phyloP scores from a whole-genome alignment of 2,888 invertebrate species.

The Drosophila suboccidentalis region DNA sequence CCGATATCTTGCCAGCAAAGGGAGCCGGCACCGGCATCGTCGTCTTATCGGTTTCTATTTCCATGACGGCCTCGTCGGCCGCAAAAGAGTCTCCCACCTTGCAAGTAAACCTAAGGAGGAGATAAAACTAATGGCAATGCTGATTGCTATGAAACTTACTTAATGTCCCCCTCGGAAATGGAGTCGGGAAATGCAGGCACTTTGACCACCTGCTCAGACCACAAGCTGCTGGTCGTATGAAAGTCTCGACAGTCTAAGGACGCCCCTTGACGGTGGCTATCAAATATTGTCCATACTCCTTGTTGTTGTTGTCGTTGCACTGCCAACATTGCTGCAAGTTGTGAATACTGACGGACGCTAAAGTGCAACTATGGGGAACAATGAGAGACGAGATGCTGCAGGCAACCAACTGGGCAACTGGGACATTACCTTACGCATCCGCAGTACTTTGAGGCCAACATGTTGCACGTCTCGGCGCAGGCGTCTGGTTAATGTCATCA shows the following conservation, averaged over 20 bases:
- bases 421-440: constrained; percentile 74
- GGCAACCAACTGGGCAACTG: not conserved
- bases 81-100: constrained; percentile 96
- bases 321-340: constrained; percentile 42
- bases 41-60: constrained; percentile 99
- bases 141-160: constrained; percentile 86
- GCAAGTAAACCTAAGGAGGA: constrained; percentile 88
- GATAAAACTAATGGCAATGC: too few species aligned
- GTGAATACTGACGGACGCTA: constrained; percentile 66
- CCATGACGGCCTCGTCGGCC: constrained; percentile 96
- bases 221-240: constrained; percentile 84
- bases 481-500: constrained; percentile 85
- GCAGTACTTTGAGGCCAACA: constrained; percentile 67
- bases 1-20: constrained; percentile 94
- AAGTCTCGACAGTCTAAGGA: constrained; percentile 65
- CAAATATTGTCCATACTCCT: not conserved
- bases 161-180: constrained; percentile 97
- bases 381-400: not conserved
- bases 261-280: constrained; percentile 25
- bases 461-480: constrained; percentile 84
- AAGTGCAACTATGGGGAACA: constrained; percentile 59
- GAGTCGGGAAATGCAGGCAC: constrained; percentile 98
- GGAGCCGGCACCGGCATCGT: constrained; percentile 91
- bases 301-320: constrained; percentile 38
- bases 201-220: constrained; percentile 85